A percentile compares a stretch with the other conserved stretches of the same genome.
Evolutionary conservation across 2,888 invertebrate species (phyloP).

Genomic region (Melanostoma scalare): DNA sequence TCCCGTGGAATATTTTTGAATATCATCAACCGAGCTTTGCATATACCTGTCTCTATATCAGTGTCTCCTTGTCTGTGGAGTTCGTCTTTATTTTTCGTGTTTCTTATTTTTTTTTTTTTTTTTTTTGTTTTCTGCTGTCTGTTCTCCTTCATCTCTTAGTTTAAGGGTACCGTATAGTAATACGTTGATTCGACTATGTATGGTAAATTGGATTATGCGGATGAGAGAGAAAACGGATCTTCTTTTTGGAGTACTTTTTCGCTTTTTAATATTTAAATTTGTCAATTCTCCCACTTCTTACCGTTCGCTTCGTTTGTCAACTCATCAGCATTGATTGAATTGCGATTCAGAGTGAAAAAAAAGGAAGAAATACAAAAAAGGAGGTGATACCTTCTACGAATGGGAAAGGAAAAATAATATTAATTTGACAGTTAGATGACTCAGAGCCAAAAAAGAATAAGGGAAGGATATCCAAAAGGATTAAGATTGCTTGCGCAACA

Average conservation of each 20-base stretch:
- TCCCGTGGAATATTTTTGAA: constrained; percentile 71
- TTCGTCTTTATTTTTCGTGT: constrained; percentile 10
- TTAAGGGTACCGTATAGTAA: constrained; percentile 26
- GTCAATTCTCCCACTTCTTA: constrained; percentile 35
- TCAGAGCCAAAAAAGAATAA: constrained; percentile 8
- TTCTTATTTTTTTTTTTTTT: constrained; percentile 2
- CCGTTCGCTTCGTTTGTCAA: constrained; percentile 65
- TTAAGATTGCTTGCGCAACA: constrained; percentile 51
- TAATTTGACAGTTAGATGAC: constrained; percentile 62
- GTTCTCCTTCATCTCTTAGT: constrained; percentile 11
- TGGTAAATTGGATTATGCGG: constrained; percentile 69
- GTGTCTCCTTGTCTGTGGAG: background rate
- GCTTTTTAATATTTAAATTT: constrained; percentile 72
- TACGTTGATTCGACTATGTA: constrained; percentile 33
- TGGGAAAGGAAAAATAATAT: constrained; percentile 24
- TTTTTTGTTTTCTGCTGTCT: background rate
- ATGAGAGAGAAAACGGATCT: constrained; percentile 49
- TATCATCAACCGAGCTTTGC: constrained; percentile 63
- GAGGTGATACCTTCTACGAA: background rate
- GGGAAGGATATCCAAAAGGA: constrained; percentile 51
- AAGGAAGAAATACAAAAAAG: background rate
- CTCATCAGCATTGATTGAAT: constrained; percentile 71
- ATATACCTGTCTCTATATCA: background rate
- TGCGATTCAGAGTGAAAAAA: constrained; percentile 36
- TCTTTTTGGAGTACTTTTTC: constrained; percentile 57